Conservation (phyloP, 2,888 invertebrate species). For the Sepioteuthis lessoniana region DNA sequence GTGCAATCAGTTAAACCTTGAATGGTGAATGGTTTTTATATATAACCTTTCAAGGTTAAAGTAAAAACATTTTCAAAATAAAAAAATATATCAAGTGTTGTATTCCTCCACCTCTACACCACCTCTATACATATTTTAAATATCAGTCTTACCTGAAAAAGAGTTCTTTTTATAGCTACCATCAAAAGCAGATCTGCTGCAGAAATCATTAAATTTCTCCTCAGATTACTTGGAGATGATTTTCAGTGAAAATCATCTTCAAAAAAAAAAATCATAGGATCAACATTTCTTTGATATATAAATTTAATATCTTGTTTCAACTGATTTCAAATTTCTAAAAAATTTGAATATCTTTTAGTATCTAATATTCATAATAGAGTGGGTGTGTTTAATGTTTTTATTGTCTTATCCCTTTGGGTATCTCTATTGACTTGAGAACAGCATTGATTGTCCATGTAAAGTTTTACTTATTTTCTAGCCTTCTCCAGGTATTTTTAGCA, state of each 20-base stretch:
- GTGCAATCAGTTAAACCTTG: no score
- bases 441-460: no score
- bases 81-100: background rate
- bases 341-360: background rate
- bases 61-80: background rate
- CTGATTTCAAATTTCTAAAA: background rate
- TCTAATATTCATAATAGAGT: no score
- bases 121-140: background rate
- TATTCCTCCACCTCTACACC: background rate
- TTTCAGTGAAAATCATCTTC: no score
- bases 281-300: background rate
- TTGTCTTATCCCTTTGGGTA: no score
- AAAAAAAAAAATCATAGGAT: no score
- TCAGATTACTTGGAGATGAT: background rate
- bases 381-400: no score
- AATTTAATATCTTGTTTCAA: background rate
- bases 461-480: no score
- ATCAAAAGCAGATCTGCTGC: background rate
- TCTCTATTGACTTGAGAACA: no score
- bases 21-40: background rate
- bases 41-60: background rate
- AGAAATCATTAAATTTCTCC: constrained; percentile 5
- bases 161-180: background rate
- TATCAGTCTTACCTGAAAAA: background rate
- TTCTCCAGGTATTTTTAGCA: no score